These are phyloP conservation scores for Colossoma macropomum DNA, from an alignment of 2,113 vertebrate genomes.

Conservation along the genomic window DNA sequence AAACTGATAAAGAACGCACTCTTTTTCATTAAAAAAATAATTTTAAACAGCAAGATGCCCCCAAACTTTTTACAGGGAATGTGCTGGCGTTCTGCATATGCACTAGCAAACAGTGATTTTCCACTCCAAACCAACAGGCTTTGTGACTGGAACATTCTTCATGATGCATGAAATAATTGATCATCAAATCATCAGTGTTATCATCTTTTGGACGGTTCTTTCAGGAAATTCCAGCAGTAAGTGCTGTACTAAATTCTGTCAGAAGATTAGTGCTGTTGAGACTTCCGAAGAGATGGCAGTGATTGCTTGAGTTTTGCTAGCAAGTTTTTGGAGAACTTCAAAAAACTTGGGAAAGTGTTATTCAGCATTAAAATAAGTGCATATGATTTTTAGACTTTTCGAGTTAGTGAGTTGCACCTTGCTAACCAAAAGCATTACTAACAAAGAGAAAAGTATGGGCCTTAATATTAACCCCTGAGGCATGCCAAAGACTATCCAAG, in stretches of 20 bases:
- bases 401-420: conserved; percentile 30
- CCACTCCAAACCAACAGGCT: conserved; percentile 30
- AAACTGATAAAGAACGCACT: too few relatives aligned
- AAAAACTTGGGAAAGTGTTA: background rate
- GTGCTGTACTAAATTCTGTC: background rate
- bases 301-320: conserved; percentile 7
- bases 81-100: too few relatives aligned
- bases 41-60: too few relatives aligned
- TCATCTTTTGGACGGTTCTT: conserved; percentile 34
- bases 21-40: too few relatives aligned
- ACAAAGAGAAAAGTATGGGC: conserved; percentile 31
- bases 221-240: conserved; percentile 41
- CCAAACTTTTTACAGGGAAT: too few relatives aligned
- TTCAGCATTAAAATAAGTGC: background rate
- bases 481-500: conserved; percentile 36
- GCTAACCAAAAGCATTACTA: conserved; percentile 34
- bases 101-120: conserved; percentile 54
- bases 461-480: conserved; percentile 45
- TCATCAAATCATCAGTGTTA: conserved; percentile 12
- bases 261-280: background rate
- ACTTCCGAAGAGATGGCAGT: background rate
- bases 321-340: background rate
- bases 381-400: conserved; percentile 30
- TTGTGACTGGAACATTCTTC: conserved; percentile 1
- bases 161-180: background rate